A percentile compares a stretch with the other conserved stretches of the same genome.
Evolutionary conservation across 2,797 vertebrate species (phyloP).

Genomic region (Muscicapa striata): DNA sequence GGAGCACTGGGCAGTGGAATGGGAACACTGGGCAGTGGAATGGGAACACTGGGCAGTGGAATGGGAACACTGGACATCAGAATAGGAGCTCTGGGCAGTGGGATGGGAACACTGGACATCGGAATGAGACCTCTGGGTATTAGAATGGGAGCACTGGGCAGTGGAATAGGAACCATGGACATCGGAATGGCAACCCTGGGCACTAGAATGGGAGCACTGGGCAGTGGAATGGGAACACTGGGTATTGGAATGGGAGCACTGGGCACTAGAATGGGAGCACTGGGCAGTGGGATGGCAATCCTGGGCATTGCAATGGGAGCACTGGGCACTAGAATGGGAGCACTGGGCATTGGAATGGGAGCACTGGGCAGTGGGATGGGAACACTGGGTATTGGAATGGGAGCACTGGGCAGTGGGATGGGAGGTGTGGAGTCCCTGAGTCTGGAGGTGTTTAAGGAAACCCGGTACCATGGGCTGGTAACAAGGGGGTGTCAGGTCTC

Average conservation of each 20-base stretch:
- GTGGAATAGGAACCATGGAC: not conserved
- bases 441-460: not conserved
- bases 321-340: rapidly evolving
- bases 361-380: not conserved
- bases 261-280: not conserved
- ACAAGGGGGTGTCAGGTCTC: not conserved
- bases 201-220: not conserved
- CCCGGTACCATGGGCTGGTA: rapidly evolving
- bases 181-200: not conserved
- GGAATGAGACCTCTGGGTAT: rapidly evolving
- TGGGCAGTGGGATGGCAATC: no score
- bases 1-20: rapidly evolving
- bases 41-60: rapidly evolving
- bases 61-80: no score
- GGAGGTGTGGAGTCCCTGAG: not conserved
- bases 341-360: no score
- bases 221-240: rapidly evolving
- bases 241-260: not conserved
- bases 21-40: rapidly evolving
- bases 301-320: not conserved
- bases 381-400: not conserved
- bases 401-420: not conserved
- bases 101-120: no score
- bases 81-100: not conserved
- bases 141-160: not conserved